A percentile compares a stretch with the other conserved stretches of the same genome.
phyloP scores from a whole-genome alignment of 2,888 invertebrate species.

The Hedya salicella region DNA sequence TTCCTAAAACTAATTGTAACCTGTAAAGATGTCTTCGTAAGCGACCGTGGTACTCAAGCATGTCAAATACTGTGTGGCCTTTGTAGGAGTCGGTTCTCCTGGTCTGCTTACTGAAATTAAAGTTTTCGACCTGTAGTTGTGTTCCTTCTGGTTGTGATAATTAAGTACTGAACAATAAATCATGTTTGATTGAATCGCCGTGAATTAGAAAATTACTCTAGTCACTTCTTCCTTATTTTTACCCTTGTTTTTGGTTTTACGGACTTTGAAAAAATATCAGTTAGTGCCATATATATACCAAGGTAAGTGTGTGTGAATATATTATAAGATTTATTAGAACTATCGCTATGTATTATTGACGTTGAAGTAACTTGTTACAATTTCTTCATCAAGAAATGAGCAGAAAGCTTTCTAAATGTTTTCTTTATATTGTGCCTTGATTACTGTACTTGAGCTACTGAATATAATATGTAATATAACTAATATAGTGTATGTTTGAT shows the following conservation, averaged over 20 bases:
- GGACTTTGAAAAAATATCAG: constrained; percentile 57
- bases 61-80: constrained; percentile 37
- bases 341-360: neutral
- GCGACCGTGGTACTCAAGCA: constrained; percentile 29
- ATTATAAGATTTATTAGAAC: constrained; percentile 2
- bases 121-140: constrained; percentile 23
- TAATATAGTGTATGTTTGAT: no score
- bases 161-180: constrained; percentile 15
- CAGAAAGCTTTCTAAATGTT: no score
- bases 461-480: no score
- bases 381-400: neutral
- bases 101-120: constrained; percentile 20
- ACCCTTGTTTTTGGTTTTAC: constrained; percentile 58
- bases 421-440: no score
- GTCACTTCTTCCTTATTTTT: constrained; percentile 66
- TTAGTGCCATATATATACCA: constrained; percentile 54
- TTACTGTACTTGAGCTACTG: no score
- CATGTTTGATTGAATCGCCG: constrained; percentile 65
- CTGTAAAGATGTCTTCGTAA: constrained; percentile 38
- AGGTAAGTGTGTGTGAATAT: constrained; percentile 18
- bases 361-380: neutral
- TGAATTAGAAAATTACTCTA: constrained; percentile 63
- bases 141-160: constrained; percentile 18
- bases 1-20: constrained; percentile 16
- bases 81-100: constrained; percentile 36